These are phyloP conservation scores for Lethenteron camtschaticum DNA, from an alignment of 2,113 vertebrate species.

Conservation along the genomic window DNA sequence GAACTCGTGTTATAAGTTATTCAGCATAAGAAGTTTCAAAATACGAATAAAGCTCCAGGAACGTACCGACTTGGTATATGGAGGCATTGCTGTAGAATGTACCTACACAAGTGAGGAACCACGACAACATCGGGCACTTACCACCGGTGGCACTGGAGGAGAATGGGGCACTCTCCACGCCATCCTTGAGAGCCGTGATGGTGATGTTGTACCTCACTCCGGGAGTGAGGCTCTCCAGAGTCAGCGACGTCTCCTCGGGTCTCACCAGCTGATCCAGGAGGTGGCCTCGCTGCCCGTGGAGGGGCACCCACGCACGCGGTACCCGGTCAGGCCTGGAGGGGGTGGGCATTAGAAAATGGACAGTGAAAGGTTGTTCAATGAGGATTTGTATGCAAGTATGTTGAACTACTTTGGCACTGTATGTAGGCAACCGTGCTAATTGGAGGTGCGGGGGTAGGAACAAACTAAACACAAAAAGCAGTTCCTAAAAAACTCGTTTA, in stretches of 20 bases:
- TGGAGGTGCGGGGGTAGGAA: too few relatives aligned
- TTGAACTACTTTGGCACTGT: too few relatives aligned
- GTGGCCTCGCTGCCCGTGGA: constrained; percentile 45
- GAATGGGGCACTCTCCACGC: constrained; percentile 60
- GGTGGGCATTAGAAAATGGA: background rate
- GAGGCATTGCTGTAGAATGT: too few relatives aligned
- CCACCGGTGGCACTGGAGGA: constrained; percentile 53
- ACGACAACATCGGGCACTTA: constrained; percentile 19
- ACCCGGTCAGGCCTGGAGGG: constrained; percentile 58
- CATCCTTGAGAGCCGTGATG: constrained; percentile 55
- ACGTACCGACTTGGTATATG: too few relatives aligned
- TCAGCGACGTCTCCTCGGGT: constrained; percentile 49
- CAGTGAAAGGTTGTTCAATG: background rate
- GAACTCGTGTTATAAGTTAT: too few relatives aligned
- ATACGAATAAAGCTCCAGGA: too few relatives aligned
- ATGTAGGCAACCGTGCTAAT: too few relatives aligned
- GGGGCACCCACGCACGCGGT: constrained; percentile 60
- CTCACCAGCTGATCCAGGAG: constrained; percentile 64
- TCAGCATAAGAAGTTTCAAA: too few relatives aligned
- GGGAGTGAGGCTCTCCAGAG: constrained; percentile 61
- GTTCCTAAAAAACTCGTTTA: too few relatives aligned
- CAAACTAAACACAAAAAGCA: too few relatives aligned
- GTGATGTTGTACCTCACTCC: constrained; percentile 87
- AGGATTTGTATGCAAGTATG: too few relatives aligned
- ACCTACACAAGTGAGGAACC: too few relatives aligned